Base-by-base conservation (phyloP, 2,113 vertebrate genomes). In the Sciurus niger region DNA sequence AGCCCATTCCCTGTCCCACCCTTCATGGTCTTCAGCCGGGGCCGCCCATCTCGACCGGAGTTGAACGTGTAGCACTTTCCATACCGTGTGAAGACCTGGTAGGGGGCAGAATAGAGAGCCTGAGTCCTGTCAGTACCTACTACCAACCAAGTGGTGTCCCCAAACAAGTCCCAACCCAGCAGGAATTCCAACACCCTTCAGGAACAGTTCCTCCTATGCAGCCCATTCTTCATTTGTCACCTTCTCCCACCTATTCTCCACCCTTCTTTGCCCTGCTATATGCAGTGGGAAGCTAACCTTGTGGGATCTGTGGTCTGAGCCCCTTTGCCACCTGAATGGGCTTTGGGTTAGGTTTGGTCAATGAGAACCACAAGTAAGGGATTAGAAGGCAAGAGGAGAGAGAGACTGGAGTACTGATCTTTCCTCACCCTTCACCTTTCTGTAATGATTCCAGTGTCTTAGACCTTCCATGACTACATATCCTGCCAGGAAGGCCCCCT, bases 61-160 rank as follows among this genome's bases (percentile, higher is more conserved):
- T 99, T 99, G 97, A 99, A 99, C 0, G 99, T 99, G 98, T 99
- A 99, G 98, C 99, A 99, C 96, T 99, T 99, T 76, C 99, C 99
- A 0, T 99, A 99, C 91, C 99, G 99, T 0, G 99, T 99, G 98
- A 99, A 99, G 97, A 99, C 99, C 99, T 99, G 98, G 74, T 0
- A 0, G 85, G 93, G 93, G 80, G 89, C 78, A 94, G 82, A 98
- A 92, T 3, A 0, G 0, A 95, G 43, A 96, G 51, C 37, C 28
- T 97, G 68, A 97, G 55, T 76, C 20, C 43, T 43, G 67, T 72
- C 72, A 24, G 53, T 17, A 65, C 24, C 43, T 43, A 12, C 37
- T 74, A 2, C 77, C 43, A 70, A 46, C 58, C 9, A 20, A 72
- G 37, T 28, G 32, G 34, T 80, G 70, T 25, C n/a, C 74, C 85